phyloP scores from a whole-genome alignment of 2,797 vertebrate genomes.

The Gymnothorax reevesii region DNA sequence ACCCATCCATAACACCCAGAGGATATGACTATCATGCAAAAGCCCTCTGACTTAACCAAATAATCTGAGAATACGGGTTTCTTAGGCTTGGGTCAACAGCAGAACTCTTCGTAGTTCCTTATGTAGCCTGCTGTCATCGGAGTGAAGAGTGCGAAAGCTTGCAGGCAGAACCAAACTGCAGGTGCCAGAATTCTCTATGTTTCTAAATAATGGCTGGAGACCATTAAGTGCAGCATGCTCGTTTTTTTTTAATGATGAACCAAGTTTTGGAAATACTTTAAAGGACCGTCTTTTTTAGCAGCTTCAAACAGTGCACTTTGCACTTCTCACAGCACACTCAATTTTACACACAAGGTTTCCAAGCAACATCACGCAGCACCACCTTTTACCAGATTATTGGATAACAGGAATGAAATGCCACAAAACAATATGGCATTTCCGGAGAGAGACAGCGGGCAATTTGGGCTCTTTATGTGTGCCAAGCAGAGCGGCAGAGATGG shows the following conservation, averaged over 20 bases:
- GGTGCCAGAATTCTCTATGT: not conserved
- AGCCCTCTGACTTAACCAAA: too few relatives aligned
- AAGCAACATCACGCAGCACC: not conserved
- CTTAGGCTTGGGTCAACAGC: too few relatives aligned
- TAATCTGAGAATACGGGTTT: too few relatives aligned
- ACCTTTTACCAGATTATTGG: not conserved
- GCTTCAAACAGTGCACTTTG: not conserved
- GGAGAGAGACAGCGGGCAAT: constrained; percentile 70
- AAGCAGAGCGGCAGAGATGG: constrained; percentile 78
- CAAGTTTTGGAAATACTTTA: not conserved
- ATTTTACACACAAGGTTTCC: not conserved
- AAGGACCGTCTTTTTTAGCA: not conserved
- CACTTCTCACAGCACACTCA: not conserved
- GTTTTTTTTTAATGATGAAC: too few relatives aligned
- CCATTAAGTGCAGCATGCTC: not conserved
- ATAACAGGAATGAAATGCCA: constrained; percentile 66
- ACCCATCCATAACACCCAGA: not conserved
- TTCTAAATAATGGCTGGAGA: not conserved
- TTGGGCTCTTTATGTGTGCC: constrained; percentile 80
- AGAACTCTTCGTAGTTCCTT: too few relatives aligned
- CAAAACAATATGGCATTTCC: constrained; percentile 69
- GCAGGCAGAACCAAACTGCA: too few relatives aligned
- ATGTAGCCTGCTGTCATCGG: too few relatives aligned
- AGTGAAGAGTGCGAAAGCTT: too few relatives aligned
- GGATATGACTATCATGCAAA: too few relatives aligned